Evolutionary conservation across 2,888 invertebrate genomes (phyloP).

Genomic region (Scaeva pyrastri): DNA sequence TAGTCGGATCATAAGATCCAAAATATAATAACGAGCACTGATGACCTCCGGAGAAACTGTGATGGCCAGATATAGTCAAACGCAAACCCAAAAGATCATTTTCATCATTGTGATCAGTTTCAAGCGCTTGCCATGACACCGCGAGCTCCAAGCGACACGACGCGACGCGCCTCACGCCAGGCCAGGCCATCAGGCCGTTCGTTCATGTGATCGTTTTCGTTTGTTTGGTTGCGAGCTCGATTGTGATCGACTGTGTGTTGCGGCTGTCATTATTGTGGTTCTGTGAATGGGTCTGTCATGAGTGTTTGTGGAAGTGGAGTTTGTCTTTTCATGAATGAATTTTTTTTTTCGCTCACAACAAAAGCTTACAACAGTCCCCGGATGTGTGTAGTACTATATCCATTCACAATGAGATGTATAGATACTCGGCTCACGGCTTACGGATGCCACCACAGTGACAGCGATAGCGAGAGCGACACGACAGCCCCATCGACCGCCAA

Average conservation of each 20-base stretch:
- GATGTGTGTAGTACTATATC: conserved; percentile 57
- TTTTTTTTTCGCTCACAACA: conserved; percentile 8
- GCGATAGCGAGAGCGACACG: too few species aligned
- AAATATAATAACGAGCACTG: conserved; percentile 40
- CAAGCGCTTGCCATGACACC: neutral
- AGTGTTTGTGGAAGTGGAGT: conserved; percentile 13
- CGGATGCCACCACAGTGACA: conserved; percentile 21
- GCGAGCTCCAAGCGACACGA: neutral
- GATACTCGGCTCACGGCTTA: neutral
- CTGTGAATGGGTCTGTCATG: conserved; percentile 39
- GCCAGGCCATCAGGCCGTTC: neutral
- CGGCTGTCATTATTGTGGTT: conserved; percentile 20
- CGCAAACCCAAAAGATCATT: conserved; percentile 17
- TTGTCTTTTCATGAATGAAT: conserved; percentile 66
- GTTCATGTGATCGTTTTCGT: conserved; percentile 10
- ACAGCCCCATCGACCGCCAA: neutral
- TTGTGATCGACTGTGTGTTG: conserved; percentile 27
- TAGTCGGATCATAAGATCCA: conserved; percentile 34
- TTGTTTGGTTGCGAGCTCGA: neutral
- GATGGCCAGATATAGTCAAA: conserved; percentile 64
- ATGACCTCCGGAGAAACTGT: conserved; percentile 63
- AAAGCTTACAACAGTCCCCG: conserved; percentile 57
- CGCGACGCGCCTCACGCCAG: neutral
- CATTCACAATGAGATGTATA: conserved; percentile 36
- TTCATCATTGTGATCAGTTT: conserved; percentile 32